Percentiles rank a stretch among this genome's conserved stretches.
These are phyloP conservation scores for Graphium colonna DNA, from an alignment of 2,888 invertebrate species.

Conservation along the genomic window DNA sequence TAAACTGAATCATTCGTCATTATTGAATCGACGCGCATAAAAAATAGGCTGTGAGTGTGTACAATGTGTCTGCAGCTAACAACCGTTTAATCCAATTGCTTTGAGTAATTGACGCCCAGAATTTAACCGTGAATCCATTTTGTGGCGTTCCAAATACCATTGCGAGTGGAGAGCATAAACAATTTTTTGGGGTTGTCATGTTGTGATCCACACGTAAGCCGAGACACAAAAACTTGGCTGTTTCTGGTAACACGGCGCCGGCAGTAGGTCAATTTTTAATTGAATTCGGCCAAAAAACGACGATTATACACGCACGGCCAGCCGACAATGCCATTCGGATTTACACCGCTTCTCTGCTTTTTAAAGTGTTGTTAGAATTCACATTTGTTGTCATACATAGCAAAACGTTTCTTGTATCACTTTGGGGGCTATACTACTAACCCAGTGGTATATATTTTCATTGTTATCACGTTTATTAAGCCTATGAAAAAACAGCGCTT, in stretches of 20 bases:
- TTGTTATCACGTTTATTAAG: no score
- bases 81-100: constrained; percentile 38
- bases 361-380: constrained; percentile 26
- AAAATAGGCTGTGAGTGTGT: constrained; percentile 12
- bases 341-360: constrained; percentile 39
- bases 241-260: constrained; percentile 41
- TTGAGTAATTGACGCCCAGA: constrained; percentile 40
- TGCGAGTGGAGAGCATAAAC: constrained; percentile 22
- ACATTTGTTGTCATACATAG: constrained; percentile 25
- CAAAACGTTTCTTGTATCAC: constrained; percentile 30
- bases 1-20: constrained; percentile 4
- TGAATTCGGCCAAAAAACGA: constrained; percentile 66
- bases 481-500: no score
- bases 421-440: constrained; percentile 2
- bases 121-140: constrained; percentile 30
- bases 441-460: no score
- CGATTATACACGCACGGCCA: constrained; percentile 71
- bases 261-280: constrained; percentile 73
- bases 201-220: constrained; percentile 33
- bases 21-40: constrained; percentile 23
- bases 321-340: constrained; percentile 50
- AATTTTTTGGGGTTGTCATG: constrained; percentile 35
- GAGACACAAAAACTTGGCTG: constrained; percentile 37
- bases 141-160: constrained; percentile 22
- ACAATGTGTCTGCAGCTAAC: constrained; percentile 25